These are phyloP conservation scores for Laothoe populi DNA, from an alignment of 2,888 invertebrate genomes.

Conservation along the genomic window DNA sequence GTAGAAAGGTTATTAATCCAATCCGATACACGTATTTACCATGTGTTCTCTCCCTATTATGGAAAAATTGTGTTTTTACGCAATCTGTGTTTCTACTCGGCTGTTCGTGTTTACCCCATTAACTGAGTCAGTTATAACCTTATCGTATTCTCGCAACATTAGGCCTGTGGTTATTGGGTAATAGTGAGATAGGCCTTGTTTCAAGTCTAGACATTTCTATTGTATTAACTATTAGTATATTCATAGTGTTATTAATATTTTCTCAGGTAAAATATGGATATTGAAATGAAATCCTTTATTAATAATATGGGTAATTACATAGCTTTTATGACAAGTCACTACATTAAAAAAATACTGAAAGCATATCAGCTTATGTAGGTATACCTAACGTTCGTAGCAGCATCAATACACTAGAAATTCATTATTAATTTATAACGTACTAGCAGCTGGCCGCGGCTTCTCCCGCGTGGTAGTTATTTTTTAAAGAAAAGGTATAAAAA, in stretches of 20 bases:
- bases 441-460: too few relatives aligned
- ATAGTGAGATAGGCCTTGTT: conserved; percentile 10
- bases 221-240: not conserved
- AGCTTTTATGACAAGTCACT: too few relatives aligned
- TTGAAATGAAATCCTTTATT: too few relatives aligned
- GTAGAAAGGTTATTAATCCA: not conserved
- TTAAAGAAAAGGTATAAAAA: too few relatives aligned
- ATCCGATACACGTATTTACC: not conserved
- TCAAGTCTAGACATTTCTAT: conserved; percentile 12
- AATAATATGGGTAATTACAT: too few relatives aligned
- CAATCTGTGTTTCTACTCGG: conserved; percentile 21
- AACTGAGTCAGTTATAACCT: conserved; percentile 17
- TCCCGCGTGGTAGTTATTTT: too few relatives aligned
- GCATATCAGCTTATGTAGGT: too few relatives aligned
- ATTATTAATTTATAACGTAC: too few relatives aligned
- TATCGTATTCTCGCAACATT: conserved; percentile 20
- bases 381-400: too few relatives aligned
- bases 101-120: conserved; percentile 17
- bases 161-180: conserved; percentile 2
- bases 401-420: too few relatives aligned
- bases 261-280: not conserved
- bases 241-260: not conserved
- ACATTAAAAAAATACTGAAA: too few relatives aligned
- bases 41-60: not conserved
- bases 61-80: not conserved